Conservation (phyloP, 2,888 invertebrate species). For the Aspidiotus destructor region DNA sequence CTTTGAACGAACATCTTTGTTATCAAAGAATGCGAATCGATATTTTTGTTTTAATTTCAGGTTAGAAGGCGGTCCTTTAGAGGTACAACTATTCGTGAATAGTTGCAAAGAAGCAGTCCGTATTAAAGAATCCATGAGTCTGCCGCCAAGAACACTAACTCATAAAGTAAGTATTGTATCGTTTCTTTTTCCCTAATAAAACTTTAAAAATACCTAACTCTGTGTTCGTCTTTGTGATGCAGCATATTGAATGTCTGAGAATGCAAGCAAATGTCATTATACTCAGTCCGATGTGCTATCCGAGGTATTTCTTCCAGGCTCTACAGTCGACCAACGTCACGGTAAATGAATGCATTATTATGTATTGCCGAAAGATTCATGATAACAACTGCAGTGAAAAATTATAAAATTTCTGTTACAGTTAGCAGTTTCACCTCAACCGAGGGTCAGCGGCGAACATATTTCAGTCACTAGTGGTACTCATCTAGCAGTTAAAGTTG, state of each 20-base stretch:
- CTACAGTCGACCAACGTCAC: slow-evolving; percentile 73
- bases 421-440: slow-evolving; percentile 71
- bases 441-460: slow-evolving; percentile 67
- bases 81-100: slow-evolving; percentile 44
- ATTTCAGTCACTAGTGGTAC: slow-evolving; percentile 74
- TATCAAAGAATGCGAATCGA: too few relatives aligned
- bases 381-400: not conserved
- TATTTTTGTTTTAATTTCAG: slow-evolving; percentile 38
- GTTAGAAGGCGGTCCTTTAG: slow-evolving; percentile 43
- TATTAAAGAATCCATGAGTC: slow-evolving; percentile 38
- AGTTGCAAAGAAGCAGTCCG: slow-evolving; percentile 44
- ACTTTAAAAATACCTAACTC: not conserved
- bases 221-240: slow-evolving; percentile 27
- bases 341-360: slow-evolving; percentile 39
- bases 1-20: too few relatives aligned
- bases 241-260: slow-evolving; percentile 44
- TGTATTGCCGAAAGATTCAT: too few relatives aligned
- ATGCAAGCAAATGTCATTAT: slow-evolving; percentile 54
- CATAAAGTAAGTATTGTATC: slow-evolving; percentile 27
- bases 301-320: slow-evolving; percentile 73
- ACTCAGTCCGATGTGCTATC: slow-evolving; percentile 57
- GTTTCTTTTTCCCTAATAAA: not conserved
- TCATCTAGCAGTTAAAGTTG: slow-evolving; percentile 82
- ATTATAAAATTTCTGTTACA: slow-evolving; percentile 38
- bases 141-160: slow-evolving; percentile 32